Evolutionary conservation across 1,140 invertebrate species (phyloP).

Genomic region (Paralvinella palmiformis): DNA sequence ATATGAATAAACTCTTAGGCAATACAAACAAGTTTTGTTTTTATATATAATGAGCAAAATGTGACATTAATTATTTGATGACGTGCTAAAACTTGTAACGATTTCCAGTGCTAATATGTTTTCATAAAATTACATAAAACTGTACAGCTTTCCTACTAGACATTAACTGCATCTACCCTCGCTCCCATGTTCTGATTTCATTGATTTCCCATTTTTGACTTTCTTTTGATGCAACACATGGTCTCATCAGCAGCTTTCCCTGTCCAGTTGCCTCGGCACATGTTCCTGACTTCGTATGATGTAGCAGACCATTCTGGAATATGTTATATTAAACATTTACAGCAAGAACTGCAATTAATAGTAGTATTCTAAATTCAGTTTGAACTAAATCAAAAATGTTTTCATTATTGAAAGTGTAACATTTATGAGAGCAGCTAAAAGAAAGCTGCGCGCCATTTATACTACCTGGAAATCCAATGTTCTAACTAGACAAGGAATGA

Average conservation of each 20-base stretch:
- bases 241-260: conserved; percentile 27
- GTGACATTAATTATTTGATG: too few relatives aligned
- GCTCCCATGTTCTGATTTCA: conserved; percentile 30
- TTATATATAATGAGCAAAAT: too few relatives aligned
- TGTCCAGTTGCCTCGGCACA: conserved; percentile 29
- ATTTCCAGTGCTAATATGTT: too few relatives aligned
- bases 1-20: too few relatives aligned
- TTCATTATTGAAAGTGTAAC: too few relatives aligned
- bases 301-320: conserved; percentile 29
- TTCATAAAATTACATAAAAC: too few relatives aligned
- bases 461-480: not conserved
- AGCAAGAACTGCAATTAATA: not conserved
- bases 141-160: too few relatives aligned
- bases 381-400: not conserved
- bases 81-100: too few relatives aligned
- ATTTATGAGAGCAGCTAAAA: too few relatives aligned
- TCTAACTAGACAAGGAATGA: not conserved
- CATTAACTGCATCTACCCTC: too few relatives aligned
- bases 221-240: conserved; percentile 23
- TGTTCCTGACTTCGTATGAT: conserved; percentile 27
- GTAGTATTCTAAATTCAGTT: not conserved
- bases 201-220: conserved; percentile 31
- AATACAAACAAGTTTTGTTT: too few relatives aligned
- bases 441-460: too few relatives aligned
- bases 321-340: not conserved